Conservation (phyloP, 2,888 invertebrate species). For the Dorcus hopei region DNA sequence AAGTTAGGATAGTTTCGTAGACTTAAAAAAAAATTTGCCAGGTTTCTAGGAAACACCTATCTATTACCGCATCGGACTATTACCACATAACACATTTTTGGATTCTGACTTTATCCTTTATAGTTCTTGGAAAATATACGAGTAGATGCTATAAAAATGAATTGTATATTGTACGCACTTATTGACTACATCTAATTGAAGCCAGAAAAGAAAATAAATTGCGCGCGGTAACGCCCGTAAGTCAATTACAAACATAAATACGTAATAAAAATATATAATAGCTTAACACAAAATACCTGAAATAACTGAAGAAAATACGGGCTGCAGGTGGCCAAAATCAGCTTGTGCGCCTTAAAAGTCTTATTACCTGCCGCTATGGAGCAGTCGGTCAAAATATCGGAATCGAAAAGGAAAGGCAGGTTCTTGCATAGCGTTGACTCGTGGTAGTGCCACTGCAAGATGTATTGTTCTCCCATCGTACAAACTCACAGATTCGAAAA, state of each 20-base stretch:
- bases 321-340: conserved; percentile 86
- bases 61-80: no score
- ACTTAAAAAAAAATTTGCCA: neutral
- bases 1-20: neutral
- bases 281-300: conserved; percentile 55
- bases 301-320: conserved; percentile 87
- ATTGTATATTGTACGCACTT: no score
- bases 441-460: conserved; percentile 48
- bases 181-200: no score
- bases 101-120: no score
- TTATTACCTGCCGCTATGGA: conserved; percentile 83
- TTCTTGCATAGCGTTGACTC: conserved; percentile 63
- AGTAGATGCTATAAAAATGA: no score
- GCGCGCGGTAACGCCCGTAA: no score
- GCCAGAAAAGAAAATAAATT: no score
- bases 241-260: no score
- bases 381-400: conserved; percentile 81
- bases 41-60: no score
- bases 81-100: no score
- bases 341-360: conserved; percentile 79
- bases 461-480: conserved; percentile 37
- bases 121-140: no score
- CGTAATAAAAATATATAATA: no score
- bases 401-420: conserved; percentile 72
- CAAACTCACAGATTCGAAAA: conserved; percentile 12